phyloP scores from a whole-genome alignment of 2,888 invertebrate genomes.

The Netelia virgata region DNA sequence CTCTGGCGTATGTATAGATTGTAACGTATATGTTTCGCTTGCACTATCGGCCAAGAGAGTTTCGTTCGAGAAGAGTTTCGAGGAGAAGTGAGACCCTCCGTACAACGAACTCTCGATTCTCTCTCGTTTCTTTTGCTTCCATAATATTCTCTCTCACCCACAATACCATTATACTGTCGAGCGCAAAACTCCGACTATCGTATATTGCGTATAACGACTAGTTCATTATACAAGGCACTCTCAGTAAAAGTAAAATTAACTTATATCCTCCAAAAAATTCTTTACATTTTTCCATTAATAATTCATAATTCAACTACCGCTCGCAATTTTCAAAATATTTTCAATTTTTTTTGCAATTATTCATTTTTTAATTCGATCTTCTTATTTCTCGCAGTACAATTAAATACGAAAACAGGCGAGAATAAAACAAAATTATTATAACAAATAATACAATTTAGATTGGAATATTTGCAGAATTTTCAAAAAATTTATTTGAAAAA shows the following conservation, averaged over 20 bases:
- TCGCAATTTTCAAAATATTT: no score
- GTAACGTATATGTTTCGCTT: slow-evolving; percentile 28
- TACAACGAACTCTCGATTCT: slow-evolving; percentile 48
- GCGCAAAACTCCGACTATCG: slow-evolving; percentile 11
- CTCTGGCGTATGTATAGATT: slow-evolving; percentile 47
- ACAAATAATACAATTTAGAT: no score
- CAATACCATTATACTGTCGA: neutral
- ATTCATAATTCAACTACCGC: no score
- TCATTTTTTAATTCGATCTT: no score
- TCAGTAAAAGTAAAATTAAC: neutral
- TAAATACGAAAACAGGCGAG: no score
- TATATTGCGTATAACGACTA: neutral
- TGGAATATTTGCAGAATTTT: no score
- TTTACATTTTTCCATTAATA: no score
- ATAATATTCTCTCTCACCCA: slow-evolving; percentile 19
- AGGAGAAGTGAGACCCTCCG: slow-evolving; percentile 34
- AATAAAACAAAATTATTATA: no score
- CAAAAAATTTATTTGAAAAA: no score
- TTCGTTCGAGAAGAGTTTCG: slow-evolving; percentile 23
- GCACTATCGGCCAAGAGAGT: slow-evolving; percentile 18
- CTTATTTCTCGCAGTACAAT: no score
- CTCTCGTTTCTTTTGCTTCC: slow-evolving; percentile 19
- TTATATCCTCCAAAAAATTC: neutral
- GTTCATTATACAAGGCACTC: neutral
- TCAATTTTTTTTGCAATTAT: no score